Evolutionary conservation across 2,113 vertebrate genomes (phyloP).

Genomic region (Channa maculata): DNA sequence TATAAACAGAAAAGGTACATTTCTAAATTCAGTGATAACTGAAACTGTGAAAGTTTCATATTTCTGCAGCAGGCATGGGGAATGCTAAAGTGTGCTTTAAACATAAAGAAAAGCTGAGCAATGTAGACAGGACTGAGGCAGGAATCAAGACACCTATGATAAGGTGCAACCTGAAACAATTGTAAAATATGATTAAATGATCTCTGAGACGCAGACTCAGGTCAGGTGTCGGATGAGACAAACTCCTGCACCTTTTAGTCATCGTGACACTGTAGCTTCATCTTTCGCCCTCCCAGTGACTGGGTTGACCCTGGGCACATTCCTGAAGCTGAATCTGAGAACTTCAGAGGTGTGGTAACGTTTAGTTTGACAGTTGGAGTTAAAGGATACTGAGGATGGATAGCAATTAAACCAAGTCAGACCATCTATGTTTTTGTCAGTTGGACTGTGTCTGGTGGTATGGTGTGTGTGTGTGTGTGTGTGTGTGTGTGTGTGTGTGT

Average conservation of each 20-base stretch:
- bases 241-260: neutral
- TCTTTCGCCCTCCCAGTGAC: neutral
- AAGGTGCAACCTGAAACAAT: too few species aligned
- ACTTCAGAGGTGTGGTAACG: neutral
- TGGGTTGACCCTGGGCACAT: constrained; percentile 20
- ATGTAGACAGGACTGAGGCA: too few species aligned
- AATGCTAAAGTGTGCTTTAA: too few species aligned
- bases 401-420: constrained; percentile 12
- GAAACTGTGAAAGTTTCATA: too few species aligned
- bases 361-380: neutral
- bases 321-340: constrained; percentile 36
- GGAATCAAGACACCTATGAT: too few species aligned
- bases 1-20: too few species aligned
- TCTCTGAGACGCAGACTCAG: neutral
- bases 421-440: neutral
- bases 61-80: too few species aligned
- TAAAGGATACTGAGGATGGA: constrained; percentile 13
- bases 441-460: neutral
- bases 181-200: neutral
- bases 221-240: neutral
- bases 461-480: neutral
- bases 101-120: too few species aligned
- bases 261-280: constrained; percentile 6
- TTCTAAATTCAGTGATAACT: too few species aligned
- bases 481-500: neutral